A percentile compares a stretch with the other conserved stretches of the same genome.
phyloP scores from a whole-genome alignment of 2,113 vertebrate genomes.

The Suricata suricatta region DNA sequence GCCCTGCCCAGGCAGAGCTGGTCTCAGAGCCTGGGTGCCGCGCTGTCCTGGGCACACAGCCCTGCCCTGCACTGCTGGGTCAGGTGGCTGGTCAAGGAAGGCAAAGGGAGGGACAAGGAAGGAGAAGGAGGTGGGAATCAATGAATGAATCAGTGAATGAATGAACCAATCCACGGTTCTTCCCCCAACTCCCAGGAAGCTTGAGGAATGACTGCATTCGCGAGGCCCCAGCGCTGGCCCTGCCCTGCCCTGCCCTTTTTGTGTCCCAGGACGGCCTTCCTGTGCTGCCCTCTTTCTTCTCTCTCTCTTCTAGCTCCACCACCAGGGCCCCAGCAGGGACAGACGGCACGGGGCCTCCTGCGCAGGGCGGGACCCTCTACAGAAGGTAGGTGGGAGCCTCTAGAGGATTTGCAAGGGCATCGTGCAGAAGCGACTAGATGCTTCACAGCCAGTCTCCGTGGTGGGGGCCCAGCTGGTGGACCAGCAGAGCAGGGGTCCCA shows the following conservation, averaged over 20 bases:
- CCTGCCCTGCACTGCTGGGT: background rate
- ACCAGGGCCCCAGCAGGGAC: slow-evolving; percentile 83
- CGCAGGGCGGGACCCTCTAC: slow-evolving; percentile 74
- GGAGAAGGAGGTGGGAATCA: background rate
- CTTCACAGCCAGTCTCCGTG: background rate
- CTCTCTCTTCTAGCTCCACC: background rate
- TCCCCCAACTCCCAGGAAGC: background rate
- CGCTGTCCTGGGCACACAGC: background rate
- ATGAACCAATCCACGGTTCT: background rate
- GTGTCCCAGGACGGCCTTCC: background rate
- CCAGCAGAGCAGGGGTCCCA: background rate
- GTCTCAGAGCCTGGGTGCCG: background rate
- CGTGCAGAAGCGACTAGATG: background rate
- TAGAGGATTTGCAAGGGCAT: background rate
- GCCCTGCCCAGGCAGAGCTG: background rate
- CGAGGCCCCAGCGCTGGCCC: background rate
- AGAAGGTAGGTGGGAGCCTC: slow-evolving; percentile 71
- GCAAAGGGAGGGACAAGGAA: background rate
- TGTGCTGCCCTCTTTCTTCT: background rate
- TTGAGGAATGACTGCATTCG: background rate
- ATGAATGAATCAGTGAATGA: background rate
- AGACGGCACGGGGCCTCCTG: slow-evolving; percentile 82
- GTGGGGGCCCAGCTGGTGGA: background rate
- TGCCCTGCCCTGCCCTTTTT: background rate
- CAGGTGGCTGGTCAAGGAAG: background rate